A percentile compares a stretch with the other conserved stretches of the same genome.
These are phyloP conservation scores for Elephas maximus DNA, from an alignment of 2,113 vertebrate genomes.

Conservation along the genomic window DNA sequence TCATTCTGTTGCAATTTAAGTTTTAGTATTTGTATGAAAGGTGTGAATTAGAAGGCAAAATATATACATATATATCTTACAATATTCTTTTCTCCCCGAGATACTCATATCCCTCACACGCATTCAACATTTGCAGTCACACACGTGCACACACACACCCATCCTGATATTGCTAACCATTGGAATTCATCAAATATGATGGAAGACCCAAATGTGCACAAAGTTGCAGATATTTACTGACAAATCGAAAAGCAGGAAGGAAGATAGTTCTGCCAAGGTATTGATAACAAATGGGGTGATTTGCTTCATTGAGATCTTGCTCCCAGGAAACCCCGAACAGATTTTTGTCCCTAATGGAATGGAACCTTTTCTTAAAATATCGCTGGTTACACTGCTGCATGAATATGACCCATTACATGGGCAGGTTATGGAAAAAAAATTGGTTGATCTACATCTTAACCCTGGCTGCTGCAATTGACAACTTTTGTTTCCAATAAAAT, in stretches of 20 bases:
- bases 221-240: constrained; percentile 81
- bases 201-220: constrained; percentile 78
- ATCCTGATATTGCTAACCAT: constrained; percentile 79
- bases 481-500: constrained; percentile 80
- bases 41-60: constrained; percentile 91
- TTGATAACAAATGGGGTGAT: constrained; percentile 84
- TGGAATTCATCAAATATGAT: constrained; percentile 79
- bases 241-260: constrained; percentile 81
- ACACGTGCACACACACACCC: not conserved
- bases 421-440: constrained; percentile 75
- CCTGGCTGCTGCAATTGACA: constrained; percentile 82
- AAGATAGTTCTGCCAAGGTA: constrained; percentile 85
- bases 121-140: not conserved
- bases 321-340: constrained; percentile 79
- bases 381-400: constrained; percentile 78
- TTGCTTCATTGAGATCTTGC: constrained; percentile 86
- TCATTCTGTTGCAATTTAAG: constrained; percentile 90
- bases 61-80: constrained; percentile 87
- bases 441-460: constrained; percentile 73
- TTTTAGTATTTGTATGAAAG: constrained; percentile 92
- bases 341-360: constrained; percentile 82
- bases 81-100: constrained; percentile 85
- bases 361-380: constrained; percentile 77
- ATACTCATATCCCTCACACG: constrained; percentile 50
- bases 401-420: constrained; percentile 70